Conservation (phyloP, 2,113 vertebrate species). For the Brachypteracias leptosomus region DNA sequence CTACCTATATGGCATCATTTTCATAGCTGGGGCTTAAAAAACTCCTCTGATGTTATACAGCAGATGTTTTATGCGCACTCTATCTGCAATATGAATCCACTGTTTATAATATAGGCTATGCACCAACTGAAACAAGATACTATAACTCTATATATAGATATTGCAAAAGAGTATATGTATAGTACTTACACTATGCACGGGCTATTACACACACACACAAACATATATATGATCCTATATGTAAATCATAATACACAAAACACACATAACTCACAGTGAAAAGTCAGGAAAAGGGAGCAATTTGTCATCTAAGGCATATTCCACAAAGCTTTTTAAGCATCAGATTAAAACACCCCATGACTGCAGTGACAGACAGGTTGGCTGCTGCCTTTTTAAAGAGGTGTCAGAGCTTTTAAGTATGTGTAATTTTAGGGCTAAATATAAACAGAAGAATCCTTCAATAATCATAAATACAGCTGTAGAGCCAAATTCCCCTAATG, state of each 20-base stretch:
- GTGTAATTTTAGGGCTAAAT: conserved; percentile 20
- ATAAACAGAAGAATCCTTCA: conserved; percentile 41
- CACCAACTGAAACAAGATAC: not conserved
- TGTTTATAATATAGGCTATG: not conserved
- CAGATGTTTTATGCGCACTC: rapidly evolving
- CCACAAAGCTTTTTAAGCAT: not conserved
- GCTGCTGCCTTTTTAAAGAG: not conserved
- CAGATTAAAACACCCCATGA: not conserved
- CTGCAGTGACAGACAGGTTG: not conserved
- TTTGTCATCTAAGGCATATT: not conserved
- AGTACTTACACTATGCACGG: not conserved
- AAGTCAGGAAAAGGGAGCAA: not conserved
- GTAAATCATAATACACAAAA: not conserved
- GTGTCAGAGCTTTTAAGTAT: not conserved
- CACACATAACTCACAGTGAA: not conserved
- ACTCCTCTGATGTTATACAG: not conserved
- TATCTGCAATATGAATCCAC: not conserved
- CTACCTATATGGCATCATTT: not conserved
- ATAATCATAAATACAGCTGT: conserved; percentile 23
- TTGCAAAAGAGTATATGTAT: rapidly evolving
- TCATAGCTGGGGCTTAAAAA: not conserved
- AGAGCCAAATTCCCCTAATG: conserved; percentile 22
- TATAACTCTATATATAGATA: not conserved
- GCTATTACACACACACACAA: not conserved
- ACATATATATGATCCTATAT: not conserved